Evolutionary conservation across 2,888 invertebrate genomes (phyloP).

Genomic region (Hirtodrosophila confusa): DNA sequence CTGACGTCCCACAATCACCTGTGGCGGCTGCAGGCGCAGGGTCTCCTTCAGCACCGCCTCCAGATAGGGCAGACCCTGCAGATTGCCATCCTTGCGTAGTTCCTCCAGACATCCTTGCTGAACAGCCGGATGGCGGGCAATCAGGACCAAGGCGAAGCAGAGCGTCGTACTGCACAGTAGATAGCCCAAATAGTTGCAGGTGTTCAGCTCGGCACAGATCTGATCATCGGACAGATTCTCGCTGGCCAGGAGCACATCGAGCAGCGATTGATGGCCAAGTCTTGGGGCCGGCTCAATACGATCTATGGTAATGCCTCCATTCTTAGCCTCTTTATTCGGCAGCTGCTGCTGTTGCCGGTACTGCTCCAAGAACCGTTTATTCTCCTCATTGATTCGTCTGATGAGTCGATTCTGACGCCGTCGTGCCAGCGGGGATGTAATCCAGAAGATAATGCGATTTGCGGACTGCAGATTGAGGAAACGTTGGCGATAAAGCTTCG

Average conservation of each 20-base stretch:
- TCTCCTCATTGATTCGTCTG: constrained; percentile 39
- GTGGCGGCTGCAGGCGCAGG: constrained; percentile 87
- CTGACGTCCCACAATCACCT: constrained; percentile 76
- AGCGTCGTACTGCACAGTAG: constrained; percentile 56
- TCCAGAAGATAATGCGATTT: constrained; percentile 47
- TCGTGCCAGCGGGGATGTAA: constrained; percentile 41
- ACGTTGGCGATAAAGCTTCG: constrained; percentile 56
- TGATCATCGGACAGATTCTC: constrained; percentile 32
- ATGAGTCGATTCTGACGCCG: constrained; percentile 51
- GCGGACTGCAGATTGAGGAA: constrained; percentile 54
- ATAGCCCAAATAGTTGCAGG: constrained; percentile 58
- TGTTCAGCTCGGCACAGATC: constrained; percentile 57
- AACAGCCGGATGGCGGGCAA: constrained; percentile 66
- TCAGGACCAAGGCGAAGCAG: constrained; percentile 56
- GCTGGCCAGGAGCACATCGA: constrained; percentile 40
- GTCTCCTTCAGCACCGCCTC: constrained; percentile 86
- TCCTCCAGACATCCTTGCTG: constrained; percentile 59
- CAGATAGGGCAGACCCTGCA: constrained; percentile 43
- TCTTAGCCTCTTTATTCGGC: not conserved
- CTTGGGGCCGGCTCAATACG: constrained; percentile 5
- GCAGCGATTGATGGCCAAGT: constrained; percentile 39
- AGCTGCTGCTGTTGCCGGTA: constrained; percentile 5
- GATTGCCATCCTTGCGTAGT: constrained; percentile 9
- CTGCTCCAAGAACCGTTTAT: constrained; percentile 36
- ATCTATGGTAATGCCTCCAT: constrained; percentile 23